phyloP scores from a whole-genome alignment of 2,797 vertebrate genomes.

The Leptoclinus maculatus region DNA sequence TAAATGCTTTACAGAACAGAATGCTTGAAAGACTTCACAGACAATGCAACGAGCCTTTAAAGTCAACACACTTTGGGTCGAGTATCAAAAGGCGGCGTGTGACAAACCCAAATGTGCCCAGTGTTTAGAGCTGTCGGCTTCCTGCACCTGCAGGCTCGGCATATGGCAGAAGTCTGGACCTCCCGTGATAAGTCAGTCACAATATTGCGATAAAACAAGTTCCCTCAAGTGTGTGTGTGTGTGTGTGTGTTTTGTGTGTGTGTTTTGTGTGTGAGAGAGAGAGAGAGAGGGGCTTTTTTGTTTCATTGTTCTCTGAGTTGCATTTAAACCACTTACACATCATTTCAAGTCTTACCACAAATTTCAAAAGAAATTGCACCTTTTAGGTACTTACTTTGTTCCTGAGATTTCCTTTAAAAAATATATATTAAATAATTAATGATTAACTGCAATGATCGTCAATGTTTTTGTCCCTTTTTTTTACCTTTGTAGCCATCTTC shows the following conservation, averaged over 20 bases:
- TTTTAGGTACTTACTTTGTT: background rate
- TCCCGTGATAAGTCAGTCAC: slow-evolving; percentile 74
- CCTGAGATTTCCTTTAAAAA: background rate
- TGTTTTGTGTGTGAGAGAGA: background rate
- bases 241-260: slow-evolving; percentile 19
- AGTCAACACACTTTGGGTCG: slow-evolving; percentile 41
- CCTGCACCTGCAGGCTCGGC: slow-evolving; percentile 77
- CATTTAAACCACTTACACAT: slow-evolving; percentile 42
- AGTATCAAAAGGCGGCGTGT: slow-evolving; percentile 50
- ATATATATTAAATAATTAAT: background rate
- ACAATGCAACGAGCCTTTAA: slow-evolving; percentile 55
- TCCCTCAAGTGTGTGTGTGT: slow-evolving; percentile 17
- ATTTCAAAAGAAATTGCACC: slow-evolving; percentile 5
- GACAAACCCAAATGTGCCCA: slow-evolving; percentile 31
- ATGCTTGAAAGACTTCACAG: slow-evolving; percentile 43
- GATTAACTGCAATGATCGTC: background rate
- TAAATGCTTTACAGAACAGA: slow-evolving; percentile 29
- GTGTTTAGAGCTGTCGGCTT: slow-evolving; percentile 60
- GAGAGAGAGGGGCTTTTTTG: too few relatives aligned
- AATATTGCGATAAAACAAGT: slow-evolving; percentile 56
- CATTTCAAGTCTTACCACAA: slow-evolving; percentile 26
- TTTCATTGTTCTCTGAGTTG: slow-evolving; percentile 2
- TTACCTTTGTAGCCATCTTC: slow-evolving; percentile 16
- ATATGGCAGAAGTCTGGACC: slow-evolving; percentile 69
- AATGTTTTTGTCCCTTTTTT: background rate